These are phyloP conservation scores for Lutjanus argentimaculatus DNA, from an alignment of 2,797 vertebrate species.

Conservation along the genomic window DNA sequence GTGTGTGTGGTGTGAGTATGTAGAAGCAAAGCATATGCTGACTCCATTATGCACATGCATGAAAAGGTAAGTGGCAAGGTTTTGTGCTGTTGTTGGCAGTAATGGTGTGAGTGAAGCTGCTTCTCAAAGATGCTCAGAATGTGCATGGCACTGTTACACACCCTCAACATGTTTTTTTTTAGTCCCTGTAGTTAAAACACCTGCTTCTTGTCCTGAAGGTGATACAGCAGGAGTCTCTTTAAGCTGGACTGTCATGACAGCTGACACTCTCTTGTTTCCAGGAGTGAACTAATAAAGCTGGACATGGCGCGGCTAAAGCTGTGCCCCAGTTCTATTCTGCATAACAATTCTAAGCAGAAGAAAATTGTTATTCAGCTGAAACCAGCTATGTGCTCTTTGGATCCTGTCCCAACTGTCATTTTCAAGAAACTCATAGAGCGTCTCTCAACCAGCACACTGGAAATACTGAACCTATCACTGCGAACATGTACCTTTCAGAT, in stretches of 20 bases:
- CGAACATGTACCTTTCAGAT: too few relatives aligned
- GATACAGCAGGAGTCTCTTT: background rate
- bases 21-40: constrained; percentile 30
- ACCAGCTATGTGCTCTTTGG: too few relatives aligned
- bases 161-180: background rate
- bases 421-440: too few relatives aligned
- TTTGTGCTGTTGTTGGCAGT: constrained; percentile 20
- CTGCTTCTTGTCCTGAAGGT: background rate
- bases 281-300: background rate
- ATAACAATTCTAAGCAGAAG: background rate
- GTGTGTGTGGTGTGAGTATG: background rate
- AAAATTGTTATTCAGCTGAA: too few relatives aligned
- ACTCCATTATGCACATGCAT: constrained; percentile 25
- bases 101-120: background rate
- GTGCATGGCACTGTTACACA: background rate
- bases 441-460: too few relatives aligned
- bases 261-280: background rate
- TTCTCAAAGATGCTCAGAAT: background rate
- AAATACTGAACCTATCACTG: too few relatives aligned
- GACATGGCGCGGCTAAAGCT: background rate
- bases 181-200: constrained; percentile 6
- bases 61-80: constrained; percentile 18
- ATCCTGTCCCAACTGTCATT: too few relatives aligned
- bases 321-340: background rate
- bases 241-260: background rate